These are phyloP conservation scores for Catharus minimus DNA, from an alignment of 2,113 vertebrate genomes.

Conservation along the genomic window DNA sequence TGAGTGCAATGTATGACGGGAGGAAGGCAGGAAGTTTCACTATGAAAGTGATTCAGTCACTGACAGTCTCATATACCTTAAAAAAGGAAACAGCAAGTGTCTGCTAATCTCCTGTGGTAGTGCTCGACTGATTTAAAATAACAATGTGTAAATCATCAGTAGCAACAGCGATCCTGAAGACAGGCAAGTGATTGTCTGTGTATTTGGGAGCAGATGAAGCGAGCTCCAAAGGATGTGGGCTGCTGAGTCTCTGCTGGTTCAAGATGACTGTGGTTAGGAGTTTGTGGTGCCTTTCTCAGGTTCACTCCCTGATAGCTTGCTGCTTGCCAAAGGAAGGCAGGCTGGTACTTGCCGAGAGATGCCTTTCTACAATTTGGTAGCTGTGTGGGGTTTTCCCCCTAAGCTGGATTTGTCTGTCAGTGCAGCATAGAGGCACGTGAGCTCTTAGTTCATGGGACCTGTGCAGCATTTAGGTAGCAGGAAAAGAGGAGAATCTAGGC, in stretches of 20 bases:
- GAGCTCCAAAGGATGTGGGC: neutral
- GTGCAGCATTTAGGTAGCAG: neutral
- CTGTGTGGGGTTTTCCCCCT: neutral
- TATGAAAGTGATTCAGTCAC: neutral
- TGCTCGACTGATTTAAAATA: neutral
- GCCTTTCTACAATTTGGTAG: neutral
- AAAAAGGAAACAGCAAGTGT: neutral
- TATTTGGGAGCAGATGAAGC: neutral
- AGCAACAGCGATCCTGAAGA: neutral
- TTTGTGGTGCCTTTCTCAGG: neutral
- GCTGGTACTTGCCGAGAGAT: neutral
- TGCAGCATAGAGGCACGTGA: neutral
- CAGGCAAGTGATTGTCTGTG: neutral
- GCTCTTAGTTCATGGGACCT: neutral
- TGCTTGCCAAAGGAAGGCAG: neutral
- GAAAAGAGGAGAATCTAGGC: neutral
- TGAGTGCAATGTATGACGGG: neutral
- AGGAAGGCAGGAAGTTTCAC: neutral
- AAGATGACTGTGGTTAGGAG: neutral
- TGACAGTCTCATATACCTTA: neutral
- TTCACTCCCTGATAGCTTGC: neutral
- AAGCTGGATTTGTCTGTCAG: neutral
- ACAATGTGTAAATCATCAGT: neutral
- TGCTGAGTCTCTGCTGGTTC: neutral
- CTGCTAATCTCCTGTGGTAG: neutral